phyloP scores from a whole-genome alignment of 2,888 invertebrate species.

The Polyommatus iphigenia region DNA sequence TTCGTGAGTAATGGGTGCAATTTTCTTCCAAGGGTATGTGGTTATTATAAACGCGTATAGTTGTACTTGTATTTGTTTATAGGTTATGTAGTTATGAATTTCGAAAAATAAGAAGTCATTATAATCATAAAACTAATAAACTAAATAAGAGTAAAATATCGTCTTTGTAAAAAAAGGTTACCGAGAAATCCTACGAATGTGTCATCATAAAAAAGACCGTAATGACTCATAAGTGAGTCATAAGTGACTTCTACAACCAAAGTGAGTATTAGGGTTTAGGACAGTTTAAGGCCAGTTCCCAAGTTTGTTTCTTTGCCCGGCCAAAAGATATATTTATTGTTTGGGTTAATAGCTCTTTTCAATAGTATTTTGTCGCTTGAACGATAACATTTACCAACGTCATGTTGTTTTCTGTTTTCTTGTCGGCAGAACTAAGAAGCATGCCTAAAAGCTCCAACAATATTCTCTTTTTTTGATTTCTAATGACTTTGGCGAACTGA shows the following conservation, averaged over 20 bases:
- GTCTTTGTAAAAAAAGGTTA: neutral
- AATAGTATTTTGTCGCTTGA: too few relatives aligned
- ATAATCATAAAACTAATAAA: neutral
- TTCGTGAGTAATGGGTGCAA: slow-evolving; percentile 1
- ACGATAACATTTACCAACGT: too few relatives aligned
- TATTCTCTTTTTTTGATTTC: too few relatives aligned
- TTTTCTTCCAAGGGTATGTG: neutral
- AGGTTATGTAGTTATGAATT: neutral
- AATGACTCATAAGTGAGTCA: neutral
- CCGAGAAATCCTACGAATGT: neutral
- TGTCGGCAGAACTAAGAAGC: too few relatives aligned
- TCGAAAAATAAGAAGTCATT: neutral
- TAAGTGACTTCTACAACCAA: neutral
- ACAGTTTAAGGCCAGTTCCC: neutral
- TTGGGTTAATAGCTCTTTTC: neutral
- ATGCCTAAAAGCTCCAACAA: too few relatives aligned
- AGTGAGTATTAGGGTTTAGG: neutral
- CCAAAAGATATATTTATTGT: neutral
- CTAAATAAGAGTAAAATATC: neutral
- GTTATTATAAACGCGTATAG: neutral
- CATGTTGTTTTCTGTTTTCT: too few relatives aligned
- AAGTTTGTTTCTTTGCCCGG: neutral
- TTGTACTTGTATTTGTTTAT: neutral
- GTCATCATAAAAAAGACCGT: neutral
- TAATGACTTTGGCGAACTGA: too few relatives aligned